Conservation (phyloP, 2,113 vertebrate species). For the Sapayoa aenigma region DNA sequence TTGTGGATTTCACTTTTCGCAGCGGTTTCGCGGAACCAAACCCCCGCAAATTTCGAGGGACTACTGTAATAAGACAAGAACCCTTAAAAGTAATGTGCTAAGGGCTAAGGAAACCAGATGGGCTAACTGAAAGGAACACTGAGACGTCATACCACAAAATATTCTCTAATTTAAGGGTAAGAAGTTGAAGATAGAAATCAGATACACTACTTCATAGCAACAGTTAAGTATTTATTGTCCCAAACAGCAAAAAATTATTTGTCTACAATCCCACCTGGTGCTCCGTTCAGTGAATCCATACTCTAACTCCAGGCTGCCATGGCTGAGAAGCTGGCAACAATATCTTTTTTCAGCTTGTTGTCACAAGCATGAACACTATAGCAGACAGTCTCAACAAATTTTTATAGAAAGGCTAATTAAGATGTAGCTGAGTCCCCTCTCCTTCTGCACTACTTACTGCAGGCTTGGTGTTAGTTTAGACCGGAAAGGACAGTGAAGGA, state of each 20-base stretch:
- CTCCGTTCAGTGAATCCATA: neutral
- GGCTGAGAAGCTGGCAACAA: neutral
- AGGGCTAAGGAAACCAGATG: neutral
- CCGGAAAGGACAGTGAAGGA: neutral
- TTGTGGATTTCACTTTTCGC: too few relatives aligned
- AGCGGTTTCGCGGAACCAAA: too few relatives aligned
- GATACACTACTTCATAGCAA: neutral
- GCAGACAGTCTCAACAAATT: neutral
- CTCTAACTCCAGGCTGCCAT: neutral
- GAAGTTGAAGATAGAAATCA: neutral
- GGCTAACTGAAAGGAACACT: neutral
- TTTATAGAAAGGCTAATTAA: neutral
- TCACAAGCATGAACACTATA: accelerated
- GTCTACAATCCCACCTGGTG: neutral
- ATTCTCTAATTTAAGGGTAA: neutral
- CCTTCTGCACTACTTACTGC: neutral
- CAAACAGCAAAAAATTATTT: neutral
- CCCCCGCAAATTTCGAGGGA: too few relatives aligned
- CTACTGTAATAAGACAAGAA: neutral
- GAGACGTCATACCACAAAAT: neutral
- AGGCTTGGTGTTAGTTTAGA: neutral
- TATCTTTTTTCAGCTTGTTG: neutral
- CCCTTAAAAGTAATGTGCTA: neutral
- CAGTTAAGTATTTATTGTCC: neutral
- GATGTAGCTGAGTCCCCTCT: neutral